phyloP scores from a whole-genome alignment of 2,113 vertebrate genomes.

The Butastur rufipennis region DNA sequence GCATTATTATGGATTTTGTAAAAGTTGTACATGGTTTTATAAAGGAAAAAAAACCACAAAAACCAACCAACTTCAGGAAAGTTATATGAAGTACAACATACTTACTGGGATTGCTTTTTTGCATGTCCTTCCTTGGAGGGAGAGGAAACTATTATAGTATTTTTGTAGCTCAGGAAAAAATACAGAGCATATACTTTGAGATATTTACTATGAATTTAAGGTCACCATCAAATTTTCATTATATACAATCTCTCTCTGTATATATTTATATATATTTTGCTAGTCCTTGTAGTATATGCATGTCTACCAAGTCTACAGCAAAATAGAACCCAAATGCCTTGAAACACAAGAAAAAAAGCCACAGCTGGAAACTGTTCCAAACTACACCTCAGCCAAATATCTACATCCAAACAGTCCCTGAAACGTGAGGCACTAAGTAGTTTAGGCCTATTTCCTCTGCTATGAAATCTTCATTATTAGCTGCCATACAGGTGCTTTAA shows the following conservation, averaged over 20 bases:
- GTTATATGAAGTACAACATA: background rate
- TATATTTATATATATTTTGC: background rate
- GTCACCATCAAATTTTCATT: background rate
- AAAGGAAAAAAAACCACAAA: background rate
- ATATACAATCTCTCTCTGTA: background rate
- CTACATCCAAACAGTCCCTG: background rate
- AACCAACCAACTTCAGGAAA: background rate
- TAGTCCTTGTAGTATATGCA: background rate
- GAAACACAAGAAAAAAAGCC: background rate
- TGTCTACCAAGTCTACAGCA: background rate
- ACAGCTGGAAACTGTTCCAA: background rate
- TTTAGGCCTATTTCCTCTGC: background rate
- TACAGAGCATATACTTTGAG: background rate
- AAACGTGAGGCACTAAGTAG: background rate
- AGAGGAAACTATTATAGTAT: background rate
- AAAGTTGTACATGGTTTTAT: background rate
- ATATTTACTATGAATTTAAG: background rate
- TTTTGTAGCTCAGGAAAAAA: background rate
- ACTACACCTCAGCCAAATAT: background rate
- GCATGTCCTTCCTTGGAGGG: background rate
- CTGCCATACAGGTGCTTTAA: background rate
- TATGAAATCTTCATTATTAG: background rate
- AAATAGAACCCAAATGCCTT: background rate
- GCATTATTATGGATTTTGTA: background rate
- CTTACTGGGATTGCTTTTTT: background rate